Base-by-base conservation (phyloP, 2,113 vertebrate species). In the Ursus arctos region DNA sequence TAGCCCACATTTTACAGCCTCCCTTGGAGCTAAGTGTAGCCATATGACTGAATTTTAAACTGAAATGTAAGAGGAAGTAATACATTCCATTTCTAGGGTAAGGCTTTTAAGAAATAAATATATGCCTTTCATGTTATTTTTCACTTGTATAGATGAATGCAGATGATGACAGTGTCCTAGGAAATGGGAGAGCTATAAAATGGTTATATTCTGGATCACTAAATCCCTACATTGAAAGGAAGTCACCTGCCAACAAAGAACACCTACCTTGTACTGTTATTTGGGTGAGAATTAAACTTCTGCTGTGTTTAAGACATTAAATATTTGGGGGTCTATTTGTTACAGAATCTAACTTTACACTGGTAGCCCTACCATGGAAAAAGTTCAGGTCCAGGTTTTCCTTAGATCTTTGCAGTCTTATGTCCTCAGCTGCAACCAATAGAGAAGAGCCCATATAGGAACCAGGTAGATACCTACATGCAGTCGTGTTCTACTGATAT, bases 201-300 rank as follows among this genome's bases (percentile, higher is more conserved):
- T 88, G 21, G 43, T 47, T 47, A 95, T 55, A 87, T 69, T 13
- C 2, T 88, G 12, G 22, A 9, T 47, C 49, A 47, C 13, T 49
- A 57, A 88, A 76, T 93, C 49, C 74, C 24, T 31, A 67, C 67
- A 82, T 49, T 63, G 10, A 9, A 96, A 72, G 12, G 49, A 9
- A 88, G 28, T 76, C 65, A 55, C 47, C 84, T 49, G 47, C 28
- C 57, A 81, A 81, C 15, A 22, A 87, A 72, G 26, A 61, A 88
- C 49, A 74, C 2, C 65, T 47, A 74, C 24, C 26, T 82, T 84
- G n/a, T 57, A 55, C 59, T 88, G 31, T 76, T 82, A 91, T 76
- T 47, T 83, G 59, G 77, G 36, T 93, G 40, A 96, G 18, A 96
- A 87, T 63, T 76, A 84, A 93, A 76, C 33, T 88, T 83, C 36